Conservation (phyloP, 1,140 invertebrate genomes). For the Panagrolaimus sp. region DNA sequence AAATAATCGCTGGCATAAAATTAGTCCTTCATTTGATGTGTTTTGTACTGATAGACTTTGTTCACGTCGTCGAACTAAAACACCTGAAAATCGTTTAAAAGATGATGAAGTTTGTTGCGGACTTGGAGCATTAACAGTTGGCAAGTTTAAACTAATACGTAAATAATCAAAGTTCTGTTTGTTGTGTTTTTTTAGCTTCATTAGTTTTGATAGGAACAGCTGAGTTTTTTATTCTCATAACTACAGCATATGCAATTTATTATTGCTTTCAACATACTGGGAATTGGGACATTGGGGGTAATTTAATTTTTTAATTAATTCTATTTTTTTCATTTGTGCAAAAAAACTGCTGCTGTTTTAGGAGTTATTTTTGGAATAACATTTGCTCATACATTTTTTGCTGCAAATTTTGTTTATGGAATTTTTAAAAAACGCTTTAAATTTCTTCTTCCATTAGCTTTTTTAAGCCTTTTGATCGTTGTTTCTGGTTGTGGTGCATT, state of each 20-base stretch:
- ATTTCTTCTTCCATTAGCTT: background rate
- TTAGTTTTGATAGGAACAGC: constrained; percentile 8
- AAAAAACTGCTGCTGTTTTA: background rate
- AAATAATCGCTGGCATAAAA: background rate
- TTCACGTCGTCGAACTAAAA: background rate
- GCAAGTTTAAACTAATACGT: background rate
- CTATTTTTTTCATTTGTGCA: background rate
- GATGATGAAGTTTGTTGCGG: constrained; percentile 6
- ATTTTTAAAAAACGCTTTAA: background rate
- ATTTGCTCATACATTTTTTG: background rate
- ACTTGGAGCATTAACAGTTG: background rate
- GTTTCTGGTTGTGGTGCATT: constrained; percentile 14
- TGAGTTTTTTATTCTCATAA: constrained; percentile 7
- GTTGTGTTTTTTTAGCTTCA: background rate
- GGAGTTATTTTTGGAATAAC: background rate
- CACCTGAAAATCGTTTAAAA: background rate
- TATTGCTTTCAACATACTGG: constrained; percentile 6
- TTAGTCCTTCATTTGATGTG: constrained; percentile 4
- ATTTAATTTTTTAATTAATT: background rate
- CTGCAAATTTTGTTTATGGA: background rate
- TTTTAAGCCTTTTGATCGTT: background rate
- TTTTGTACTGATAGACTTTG: constrained; percentile 11
- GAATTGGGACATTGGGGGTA: constrained; percentile 12
- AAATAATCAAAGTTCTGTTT: background rate
- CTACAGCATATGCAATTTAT: background rate